Percentiles rank a stretch among this genome's conserved stretches.
Evolutionary conservation across 2,113 vertebrate species (phyloP).

Genomic region (Marmota flaviventris): DNA sequence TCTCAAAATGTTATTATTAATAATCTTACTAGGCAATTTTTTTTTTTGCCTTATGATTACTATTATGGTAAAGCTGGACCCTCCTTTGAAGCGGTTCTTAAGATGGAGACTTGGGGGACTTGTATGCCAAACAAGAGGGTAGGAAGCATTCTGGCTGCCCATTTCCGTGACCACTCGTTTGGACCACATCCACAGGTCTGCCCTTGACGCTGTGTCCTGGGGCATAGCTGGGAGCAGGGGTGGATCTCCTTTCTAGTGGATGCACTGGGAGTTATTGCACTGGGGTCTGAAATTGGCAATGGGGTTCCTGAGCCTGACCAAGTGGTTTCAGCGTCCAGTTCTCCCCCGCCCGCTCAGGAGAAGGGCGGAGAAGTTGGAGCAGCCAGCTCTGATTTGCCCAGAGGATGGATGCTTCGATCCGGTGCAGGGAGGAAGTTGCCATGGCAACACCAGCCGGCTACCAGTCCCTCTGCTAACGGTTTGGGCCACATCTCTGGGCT

Average conservation of each 20-base stretch:
- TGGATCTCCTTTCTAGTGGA: background rate
- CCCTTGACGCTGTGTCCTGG: background rate
- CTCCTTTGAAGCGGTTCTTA: slow-evolving; percentile 49
- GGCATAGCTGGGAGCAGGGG: background rate
- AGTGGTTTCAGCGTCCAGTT: slow-evolving; percentile 56
- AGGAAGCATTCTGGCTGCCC: background rate
- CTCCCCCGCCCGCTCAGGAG: slow-evolving; percentile 64
- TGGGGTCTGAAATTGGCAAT: slow-evolving; percentile 58
- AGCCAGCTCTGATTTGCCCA: slow-evolving; percentile 81
- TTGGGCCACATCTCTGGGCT: slow-evolving; percentile 74
- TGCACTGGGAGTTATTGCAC: background rate
- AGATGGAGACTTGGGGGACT: slow-evolving; percentile 11
- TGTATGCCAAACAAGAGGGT: background rate
- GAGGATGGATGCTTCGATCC: slow-evolving; percentile 82
- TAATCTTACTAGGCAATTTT: slow-evolving; percentile 42
- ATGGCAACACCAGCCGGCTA: slow-evolving; percentile 83
- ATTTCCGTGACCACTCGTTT: slow-evolving; percentile 8
- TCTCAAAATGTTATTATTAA: slow-evolving; percentile 51
- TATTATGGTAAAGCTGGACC: slow-evolving; percentile 7
- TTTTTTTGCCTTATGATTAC: background rate
- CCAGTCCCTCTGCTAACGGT: slow-evolving; percentile 71
- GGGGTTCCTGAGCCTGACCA: slow-evolving; percentile 60
- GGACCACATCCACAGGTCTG: background rate
- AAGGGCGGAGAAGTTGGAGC: slow-evolving; percentile 79
- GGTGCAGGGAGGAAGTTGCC: slow-evolving; percentile 82